Evolutionary conservation across 2,113 vertebrate species (phyloP), one percentile per base, ranked within the genome.

Genomic region (Callipepla californica): DNA sequence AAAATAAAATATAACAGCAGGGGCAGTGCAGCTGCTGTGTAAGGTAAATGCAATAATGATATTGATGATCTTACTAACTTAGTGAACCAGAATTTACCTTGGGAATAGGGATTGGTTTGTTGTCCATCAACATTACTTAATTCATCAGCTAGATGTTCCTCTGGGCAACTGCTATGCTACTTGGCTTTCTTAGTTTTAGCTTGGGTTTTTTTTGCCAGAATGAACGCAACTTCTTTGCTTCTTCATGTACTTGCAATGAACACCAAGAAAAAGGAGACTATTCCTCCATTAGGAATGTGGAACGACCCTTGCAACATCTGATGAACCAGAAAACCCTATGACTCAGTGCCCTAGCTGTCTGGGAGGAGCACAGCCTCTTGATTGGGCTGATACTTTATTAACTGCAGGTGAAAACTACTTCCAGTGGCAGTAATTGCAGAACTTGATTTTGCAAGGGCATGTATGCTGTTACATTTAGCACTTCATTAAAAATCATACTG

Each of bases 101-200:
- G 85, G 92, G 89, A 97, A 94, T 65, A 90, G 55, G 91, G 93
- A 96, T 97, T 92, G 96, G 63, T 95, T 96, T 96, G 85, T 93
- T 96, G 95, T 95, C 96, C 19, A 55, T 96, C n/a, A 51, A 93
- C n/a, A 58, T 96, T 97, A 96, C 89, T 95, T 94, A 82, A 90
- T 96, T 94, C 83, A 96, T 96, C 92, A 95, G 91, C 69, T 79
- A 94, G 92, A 82, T 94, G 77, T 96, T 96, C 87, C 93, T 94
- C 85, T 79, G 87, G 92, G 92, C 83, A 96, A 94, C 86, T 87
- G 65, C 70, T 72, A 66, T 74, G 68, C 80, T 86, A 45, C 96
- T 95, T 96, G 55, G 66, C 32, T 80, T 47, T 94, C 75, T 85
- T 94, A 79, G 80, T 92, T 95, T 94, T 80, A 92, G 26, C 51